phyloP scores from a whole-genome alignment of 2,113 vertebrate species.

The Chionis minor region DNA sequence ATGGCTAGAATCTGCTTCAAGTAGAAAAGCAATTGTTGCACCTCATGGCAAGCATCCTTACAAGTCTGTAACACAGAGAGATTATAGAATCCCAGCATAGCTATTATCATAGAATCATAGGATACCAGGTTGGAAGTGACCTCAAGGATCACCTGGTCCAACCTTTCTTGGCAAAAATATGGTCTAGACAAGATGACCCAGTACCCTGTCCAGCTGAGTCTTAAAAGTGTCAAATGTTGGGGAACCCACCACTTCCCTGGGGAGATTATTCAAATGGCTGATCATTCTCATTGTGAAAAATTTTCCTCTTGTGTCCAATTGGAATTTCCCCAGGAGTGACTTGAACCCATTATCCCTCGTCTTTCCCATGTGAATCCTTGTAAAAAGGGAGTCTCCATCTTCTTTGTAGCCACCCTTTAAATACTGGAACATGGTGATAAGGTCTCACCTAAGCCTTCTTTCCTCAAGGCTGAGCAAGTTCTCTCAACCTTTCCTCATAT shows the following conservation, averaged over 20 bases:
- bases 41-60: neutral
- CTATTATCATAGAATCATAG: neutral
- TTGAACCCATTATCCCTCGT: neutral
- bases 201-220: neutral
- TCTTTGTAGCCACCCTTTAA: neutral
- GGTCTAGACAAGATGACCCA: neutral
- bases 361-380: neutral
- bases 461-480: neutral
- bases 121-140: neutral
- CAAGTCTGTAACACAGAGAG: neutral
- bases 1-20: neutral
- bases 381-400: neutral
- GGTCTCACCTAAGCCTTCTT: neutral
- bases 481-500: neutral
- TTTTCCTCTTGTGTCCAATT: neutral
- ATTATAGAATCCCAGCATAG: neutral
- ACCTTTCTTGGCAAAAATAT: neutral
- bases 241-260: neutral
- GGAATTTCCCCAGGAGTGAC: neutral
- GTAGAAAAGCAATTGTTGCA: neutral
- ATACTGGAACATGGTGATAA: neutral
- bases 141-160: neutral
- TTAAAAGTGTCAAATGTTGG: neutral
- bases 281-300: neutral
- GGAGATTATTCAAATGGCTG: neutral